phyloP scores from a whole-genome alignment of 2,113 vertebrate species.

The Phasianus colchicus region DNA sequence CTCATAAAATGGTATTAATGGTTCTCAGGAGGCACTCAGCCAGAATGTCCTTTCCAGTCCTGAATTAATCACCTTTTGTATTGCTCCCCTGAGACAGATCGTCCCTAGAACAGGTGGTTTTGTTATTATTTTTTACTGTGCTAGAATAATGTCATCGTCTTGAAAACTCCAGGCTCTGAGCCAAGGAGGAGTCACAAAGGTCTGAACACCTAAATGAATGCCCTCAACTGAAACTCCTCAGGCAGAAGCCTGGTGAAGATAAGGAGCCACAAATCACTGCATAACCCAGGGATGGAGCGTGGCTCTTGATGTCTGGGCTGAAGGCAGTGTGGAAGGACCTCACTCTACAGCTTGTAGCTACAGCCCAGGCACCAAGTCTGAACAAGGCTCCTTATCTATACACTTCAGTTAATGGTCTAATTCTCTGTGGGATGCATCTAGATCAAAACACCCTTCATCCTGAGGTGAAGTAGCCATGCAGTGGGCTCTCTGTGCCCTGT shows the following conservation, averaged over 20 bases:
- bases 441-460: neutral
- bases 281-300: neutral
- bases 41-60: conserved; percentile 27
- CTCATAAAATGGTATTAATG: neutral
- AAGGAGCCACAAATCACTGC: neutral
- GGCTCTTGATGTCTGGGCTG: neutral
- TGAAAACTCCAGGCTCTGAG: conserved; percentile 6
- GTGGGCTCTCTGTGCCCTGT: neutral
- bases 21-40: neutral
- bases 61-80: neutral
- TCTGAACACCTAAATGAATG: neutral
- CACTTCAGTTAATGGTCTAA: neutral
- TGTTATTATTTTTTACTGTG: neutral
- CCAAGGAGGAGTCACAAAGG: neutral
- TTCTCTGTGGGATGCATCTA: neutral
- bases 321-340: neutral
- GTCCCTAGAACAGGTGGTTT: conserved; percentile 11
- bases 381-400: neutral
- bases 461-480: too few species aligned
- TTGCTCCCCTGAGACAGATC: conserved; percentile 2
- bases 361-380: neutral
- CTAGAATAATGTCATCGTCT: neutral
- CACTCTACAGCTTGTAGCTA: neutral
- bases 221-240: neutral
- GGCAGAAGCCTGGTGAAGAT: neutral